Percentiles rank a stretch among this genome's conserved stretches.
phyloP scores from a whole-genome alignment of 2,113 vertebrate species.

The Excalfactoria chinensis region DNA sequence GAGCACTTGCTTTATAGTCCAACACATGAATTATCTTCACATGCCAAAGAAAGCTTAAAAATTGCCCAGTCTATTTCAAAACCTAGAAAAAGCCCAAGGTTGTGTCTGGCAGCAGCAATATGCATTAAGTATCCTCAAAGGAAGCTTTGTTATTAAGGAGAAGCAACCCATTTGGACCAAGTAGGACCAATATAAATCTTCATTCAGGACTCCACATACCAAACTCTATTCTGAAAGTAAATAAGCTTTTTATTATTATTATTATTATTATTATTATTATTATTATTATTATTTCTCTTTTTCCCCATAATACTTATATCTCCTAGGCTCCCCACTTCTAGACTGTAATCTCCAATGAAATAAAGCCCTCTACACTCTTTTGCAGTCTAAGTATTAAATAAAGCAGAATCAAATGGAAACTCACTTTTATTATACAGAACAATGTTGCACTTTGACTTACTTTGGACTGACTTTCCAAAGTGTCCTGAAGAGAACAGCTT shows the following conservation, averaged over 20 bases:
- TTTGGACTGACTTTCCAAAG: background rate
- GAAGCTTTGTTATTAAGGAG: conserved; percentile 55
- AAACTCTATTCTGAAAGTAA: conserved; percentile 8
- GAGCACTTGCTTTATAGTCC: conserved; percentile 12
- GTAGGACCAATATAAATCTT: conserved; percentile 44
- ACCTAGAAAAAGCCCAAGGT: conserved; percentile 46
- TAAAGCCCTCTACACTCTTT: background rate
- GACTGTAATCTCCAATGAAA: background rate
- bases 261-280: too few species aligned
- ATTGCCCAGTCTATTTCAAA: conserved; percentile 63
- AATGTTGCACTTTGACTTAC: background rate
- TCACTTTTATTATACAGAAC: background rate
- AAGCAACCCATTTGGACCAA: conserved; percentile 35
- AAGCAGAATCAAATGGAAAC: background rate
- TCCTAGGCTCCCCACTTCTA: background rate
- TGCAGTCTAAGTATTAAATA: background rate
- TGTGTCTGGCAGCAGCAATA: conserved; percentile 58
- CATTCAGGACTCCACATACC: background rate
- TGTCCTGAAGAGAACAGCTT: background rate
- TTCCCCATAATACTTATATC: fast-evolving
- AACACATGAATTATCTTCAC: conserved; percentile 16
- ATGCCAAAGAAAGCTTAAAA: conserved; percentile 69
- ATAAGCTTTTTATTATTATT: background rate
- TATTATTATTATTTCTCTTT: background rate
- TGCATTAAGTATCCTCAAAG: conserved; percentile 53